These are phyloP conservation scores for Polietes domitor DNA, from an alignment of 2,888 invertebrate genomes.

Conservation along the genomic window DNA sequence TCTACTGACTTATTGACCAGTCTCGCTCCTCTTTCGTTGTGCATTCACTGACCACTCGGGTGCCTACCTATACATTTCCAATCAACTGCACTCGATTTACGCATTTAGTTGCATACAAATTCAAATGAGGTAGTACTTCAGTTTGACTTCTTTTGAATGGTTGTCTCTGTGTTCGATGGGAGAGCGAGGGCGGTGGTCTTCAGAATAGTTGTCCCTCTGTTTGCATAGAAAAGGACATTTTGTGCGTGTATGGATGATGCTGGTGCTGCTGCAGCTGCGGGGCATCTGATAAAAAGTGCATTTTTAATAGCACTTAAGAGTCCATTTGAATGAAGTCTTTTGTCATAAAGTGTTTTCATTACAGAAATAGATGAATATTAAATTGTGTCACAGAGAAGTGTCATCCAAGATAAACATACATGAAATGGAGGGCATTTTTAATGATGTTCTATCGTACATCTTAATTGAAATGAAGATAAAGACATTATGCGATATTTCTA, in stretches of 20 bases:
- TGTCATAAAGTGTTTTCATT: slow-evolving; percentile 39
- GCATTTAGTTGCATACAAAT: slow-evolving; percentile 1
- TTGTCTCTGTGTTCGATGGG: not conserved
- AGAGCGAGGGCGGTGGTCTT: not conserved
- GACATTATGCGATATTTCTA: not conserved
- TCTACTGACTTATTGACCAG: too few species aligned
- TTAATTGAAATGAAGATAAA: slow-evolving; percentile 14
- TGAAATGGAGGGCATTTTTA: slow-evolving; percentile 6
- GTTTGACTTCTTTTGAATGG: not conserved
- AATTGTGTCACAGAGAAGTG: slow-evolving; percentile 32
- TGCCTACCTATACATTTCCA: not conserved
- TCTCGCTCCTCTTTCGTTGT: too few species aligned
- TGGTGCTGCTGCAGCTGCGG: not conserved
- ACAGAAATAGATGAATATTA: slow-evolving; percentile 36
- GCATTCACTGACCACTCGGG: too few species aligned
- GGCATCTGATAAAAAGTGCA: slow-evolving; percentile 27
- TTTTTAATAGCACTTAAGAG: slow-evolving; percentile 45
- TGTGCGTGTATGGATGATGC: not conserved
- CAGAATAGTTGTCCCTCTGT: not conserved
- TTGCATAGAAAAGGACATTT: slow-evolving; percentile 6
- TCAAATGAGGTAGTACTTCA: not conserved
- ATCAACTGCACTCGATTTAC: not conserved
- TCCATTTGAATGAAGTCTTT: slow-evolving; percentile 33
- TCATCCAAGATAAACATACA: slow-evolving; percentile 18
- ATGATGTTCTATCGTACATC: slow-evolving; percentile 1